Conservation (phyloP, 2,888 invertebrate species). For the Oscheius sp. region DNA sequence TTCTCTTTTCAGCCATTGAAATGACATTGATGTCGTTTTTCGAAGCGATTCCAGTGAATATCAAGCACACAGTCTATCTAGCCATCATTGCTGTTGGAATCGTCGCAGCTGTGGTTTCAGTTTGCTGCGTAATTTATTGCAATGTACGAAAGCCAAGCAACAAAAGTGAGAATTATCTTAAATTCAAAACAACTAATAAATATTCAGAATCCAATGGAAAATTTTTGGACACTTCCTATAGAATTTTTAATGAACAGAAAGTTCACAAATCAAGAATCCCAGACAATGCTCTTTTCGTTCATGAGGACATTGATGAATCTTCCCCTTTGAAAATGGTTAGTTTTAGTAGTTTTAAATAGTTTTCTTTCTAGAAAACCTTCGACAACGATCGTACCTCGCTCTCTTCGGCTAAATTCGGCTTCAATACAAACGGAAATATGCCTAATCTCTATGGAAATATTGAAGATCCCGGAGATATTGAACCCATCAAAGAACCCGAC, state of each 20-base stretch:
- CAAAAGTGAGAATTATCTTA: slow-evolving; percentile 18
- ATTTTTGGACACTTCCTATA: slow-evolving; percentile 57
- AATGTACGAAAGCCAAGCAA: slow-evolving; percentile 25
- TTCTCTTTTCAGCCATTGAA: slow-evolving; percentile 8
- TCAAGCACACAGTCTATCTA: slow-evolving; percentile 6
- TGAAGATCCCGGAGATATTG: slow-evolving; percentile 39
- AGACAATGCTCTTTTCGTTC: slow-evolving; percentile 35
- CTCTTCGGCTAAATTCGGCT: slow-evolving; percentile 18
- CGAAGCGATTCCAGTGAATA: background rate
- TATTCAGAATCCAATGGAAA: slow-evolving; percentile 53
- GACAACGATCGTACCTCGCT: slow-evolving; percentile 23
- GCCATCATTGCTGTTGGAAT: slow-evolving; percentile 20
- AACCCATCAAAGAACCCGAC: slow-evolving; percentile 5
- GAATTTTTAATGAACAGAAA: slow-evolving; percentile 61
- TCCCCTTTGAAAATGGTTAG: slow-evolving; percentile 49
- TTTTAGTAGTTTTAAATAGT: background rate
- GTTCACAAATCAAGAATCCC: slow-evolving; percentile 49
- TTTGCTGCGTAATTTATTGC: slow-evolving; percentile 51
- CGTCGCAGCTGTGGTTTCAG: slow-evolving; percentile 32
- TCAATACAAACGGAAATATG: slow-evolving; percentile 32
- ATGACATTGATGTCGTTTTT: slow-evolving; percentile 8
- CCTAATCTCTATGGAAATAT: slow-evolving; percentile 50
- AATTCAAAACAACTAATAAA: background rate
- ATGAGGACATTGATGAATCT: slow-evolving; percentile 46
- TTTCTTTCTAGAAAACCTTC: slow-evolving; percentile 12